phyloP scores from a whole-genome alignment of 2,888 invertebrate genomes.

The Neria commutata region DNA sequence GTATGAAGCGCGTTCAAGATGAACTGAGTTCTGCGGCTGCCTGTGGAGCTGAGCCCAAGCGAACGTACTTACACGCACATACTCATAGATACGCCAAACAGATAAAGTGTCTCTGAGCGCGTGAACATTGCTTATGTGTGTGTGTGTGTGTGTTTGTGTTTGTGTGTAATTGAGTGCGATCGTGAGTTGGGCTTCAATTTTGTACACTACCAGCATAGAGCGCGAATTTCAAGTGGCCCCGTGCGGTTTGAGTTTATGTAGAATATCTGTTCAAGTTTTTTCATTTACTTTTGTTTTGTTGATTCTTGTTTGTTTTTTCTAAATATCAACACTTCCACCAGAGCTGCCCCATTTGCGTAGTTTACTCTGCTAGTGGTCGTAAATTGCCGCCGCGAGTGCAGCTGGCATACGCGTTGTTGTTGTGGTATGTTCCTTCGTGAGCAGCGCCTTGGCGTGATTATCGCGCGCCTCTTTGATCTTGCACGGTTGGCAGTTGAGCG shows the following conservation, averaged over 20 bases:
- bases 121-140: slow-evolving; percentile 3
- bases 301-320: slow-evolving; percentile 18
- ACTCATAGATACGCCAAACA: too few species aligned
- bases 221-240: too few species aligned
- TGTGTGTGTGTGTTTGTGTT: slow-evolving; percentile 31
- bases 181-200: slow-evolving; percentile 17
- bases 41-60: not conserved
- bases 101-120: too few species aligned
- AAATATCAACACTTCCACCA: slow-evolving; percentile 12
- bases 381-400: too few species aligned
- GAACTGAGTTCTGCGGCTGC: not conserved
- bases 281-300: slow-evolving; percentile 5
- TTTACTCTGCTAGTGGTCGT: too few species aligned
- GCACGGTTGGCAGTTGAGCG: slow-evolving; percentile 43
- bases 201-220: too few species aligned
- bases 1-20: not conserved
- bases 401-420: too few species aligned
- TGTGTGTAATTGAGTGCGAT: not conserved
- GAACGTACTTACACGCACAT: too few species aligned
- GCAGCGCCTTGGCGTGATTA: too few species aligned
- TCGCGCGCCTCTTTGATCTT: slow-evolving; percentile 39
- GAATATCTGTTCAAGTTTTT: too few species aligned
- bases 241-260: too few species aligned
- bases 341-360: not conserved
- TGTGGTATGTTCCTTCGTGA: too few species aligned